Base-by-base conservation (phyloP, 1,140 invertebrate genomes). In the Littorina saxatilis region DNA sequence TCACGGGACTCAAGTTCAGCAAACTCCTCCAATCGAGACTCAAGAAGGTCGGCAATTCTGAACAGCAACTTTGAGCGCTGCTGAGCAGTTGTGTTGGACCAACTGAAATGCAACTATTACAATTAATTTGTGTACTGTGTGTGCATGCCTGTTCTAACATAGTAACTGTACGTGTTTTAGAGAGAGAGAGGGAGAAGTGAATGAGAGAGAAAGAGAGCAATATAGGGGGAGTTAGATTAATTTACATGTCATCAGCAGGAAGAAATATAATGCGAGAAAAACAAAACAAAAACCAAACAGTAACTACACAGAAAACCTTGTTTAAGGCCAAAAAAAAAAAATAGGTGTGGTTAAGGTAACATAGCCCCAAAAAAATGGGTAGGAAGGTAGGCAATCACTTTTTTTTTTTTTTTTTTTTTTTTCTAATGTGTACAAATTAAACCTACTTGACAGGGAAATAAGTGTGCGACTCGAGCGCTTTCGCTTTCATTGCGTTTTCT, bases 41-140 rank as follows among this genome's bases (percentile, higher is more conserved):
- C 94, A 35, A 95, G 86, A 9, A 94, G 77, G 81, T 94, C 94
- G 15, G 94, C 94, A 63, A 94, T 92, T 87, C 92, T 93, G 39
- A 86, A 61, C 85, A 91, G 58, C 0, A 92, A 55, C 39, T 84
- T 82, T 50, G 89, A 89, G 11, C 91, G 84, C 58, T 90, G 73
- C 32, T 87, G 72, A 15, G 87, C 83, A 35, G 89, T 83, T 35
- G 87, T 90, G 13, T 47, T 50, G 73, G 90, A 87, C 91, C 91
- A 92, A 63, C 91, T 92, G 72, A 37, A 75, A 55, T n/a, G n/a
- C n/a, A n/a, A n/a, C n/a, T n/a, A n/a, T n/a, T n/a, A n/a, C n/a
- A n/a, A n/a, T n/a, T n/a, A n/a, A n/a, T n/a, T n/a, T n/a, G n/a
- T n/a, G n/a, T n/a, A n/a, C n/a, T n/a, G n/a, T n/a, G n/a, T n/a